Evolutionary conservation across 1,140 invertebrate genomes (phyloP).

Genomic region (Heliconius himera): DNA sequence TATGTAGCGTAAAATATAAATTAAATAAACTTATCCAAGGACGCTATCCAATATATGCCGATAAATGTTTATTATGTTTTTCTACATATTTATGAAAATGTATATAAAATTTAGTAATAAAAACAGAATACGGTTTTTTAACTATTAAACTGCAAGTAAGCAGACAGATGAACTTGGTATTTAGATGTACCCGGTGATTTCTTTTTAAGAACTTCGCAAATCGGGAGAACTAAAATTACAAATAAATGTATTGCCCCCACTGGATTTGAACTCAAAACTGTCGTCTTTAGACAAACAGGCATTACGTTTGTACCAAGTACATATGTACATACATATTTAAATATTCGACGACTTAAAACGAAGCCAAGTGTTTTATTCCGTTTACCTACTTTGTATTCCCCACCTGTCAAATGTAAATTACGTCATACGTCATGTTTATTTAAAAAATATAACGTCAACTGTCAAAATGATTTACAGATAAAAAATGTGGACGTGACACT

Average conservation of each 20-base stretch:
- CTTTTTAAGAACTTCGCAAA: too few species aligned
- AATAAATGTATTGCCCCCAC: too few species aligned
- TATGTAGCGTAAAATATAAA: too few species aligned
- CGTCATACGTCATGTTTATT: constrained; percentile 9
- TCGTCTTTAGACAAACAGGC: not conserved
- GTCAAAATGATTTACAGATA: constrained; percentile 13
- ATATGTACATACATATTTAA: not conserved
- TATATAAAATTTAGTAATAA: not conserved
- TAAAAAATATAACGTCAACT: constrained; percentile 13
- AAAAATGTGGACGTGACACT: constrained; percentile 3
- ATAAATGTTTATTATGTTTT: not conserved
- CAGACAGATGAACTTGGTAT: not conserved
- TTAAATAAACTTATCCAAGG: too few species aligned
- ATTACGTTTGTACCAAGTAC: not conserved
- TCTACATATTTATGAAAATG: not conserved
- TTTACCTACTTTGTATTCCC: constrained; percentile 8
- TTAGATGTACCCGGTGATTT: too few species aligned
- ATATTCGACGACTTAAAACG: not conserved
- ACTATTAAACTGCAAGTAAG: not conserved
- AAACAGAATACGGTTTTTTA: not conserved
- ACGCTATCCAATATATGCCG: too few species aligned
- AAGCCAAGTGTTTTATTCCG: not conserved
- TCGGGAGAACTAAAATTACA: too few species aligned
- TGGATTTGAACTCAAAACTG: too few species aligned
- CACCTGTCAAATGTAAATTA: constrained; percentile 1